Evolutionary conservation across 2,888 invertebrate species (phyloP).

Genomic region (Argynnis bischoffii): DNA sequence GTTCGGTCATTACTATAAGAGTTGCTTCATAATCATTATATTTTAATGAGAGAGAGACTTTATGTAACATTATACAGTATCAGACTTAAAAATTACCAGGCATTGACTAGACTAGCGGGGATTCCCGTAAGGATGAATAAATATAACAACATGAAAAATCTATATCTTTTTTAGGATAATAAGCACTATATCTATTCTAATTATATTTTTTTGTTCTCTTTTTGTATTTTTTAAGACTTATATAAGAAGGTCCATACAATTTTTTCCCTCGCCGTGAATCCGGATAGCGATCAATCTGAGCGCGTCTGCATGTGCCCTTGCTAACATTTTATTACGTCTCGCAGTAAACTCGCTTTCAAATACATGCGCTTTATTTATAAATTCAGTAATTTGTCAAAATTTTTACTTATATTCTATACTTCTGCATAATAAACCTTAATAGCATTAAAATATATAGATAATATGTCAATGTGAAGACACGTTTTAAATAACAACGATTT

Average conservation of each 20-base stretch:
- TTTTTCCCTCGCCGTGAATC: slow-evolving; percentile 53
- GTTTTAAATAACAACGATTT: too few species aligned
- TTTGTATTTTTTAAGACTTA: neutral
- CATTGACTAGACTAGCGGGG: too few species aligned
- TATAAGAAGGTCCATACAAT: slow-evolving; percentile 40
- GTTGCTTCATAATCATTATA: too few species aligned
- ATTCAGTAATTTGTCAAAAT: slow-evolving; percentile 7
- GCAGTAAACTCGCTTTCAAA: slow-evolving; percentile 44
- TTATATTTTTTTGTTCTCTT: neutral
- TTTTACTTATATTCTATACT: neutral
- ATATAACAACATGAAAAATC: too few species aligned
- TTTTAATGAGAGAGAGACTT: too few species aligned
- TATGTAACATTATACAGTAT: too few species aligned
- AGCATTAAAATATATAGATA: neutral
- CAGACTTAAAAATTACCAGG: too few species aligned
- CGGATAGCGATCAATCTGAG: slow-evolving; percentile 67
- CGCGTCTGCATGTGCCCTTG: slow-evolving; percentile 58
- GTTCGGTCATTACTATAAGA: too few species aligned
- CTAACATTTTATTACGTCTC: slow-evolving; percentile 64
- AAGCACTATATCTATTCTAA: too few species aligned
- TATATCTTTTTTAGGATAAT: too few species aligned
- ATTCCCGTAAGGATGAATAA: too few species aligned
- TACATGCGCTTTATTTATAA: slow-evolving; percentile 14
- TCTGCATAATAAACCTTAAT: neutral
- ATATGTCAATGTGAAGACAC: too few species aligned